Evolutionary conservation across 2,113 vertebrate species (phyloP), one percentile per base, ranked within the genome.

Genomic region (Macrotus californicus): DNA sequence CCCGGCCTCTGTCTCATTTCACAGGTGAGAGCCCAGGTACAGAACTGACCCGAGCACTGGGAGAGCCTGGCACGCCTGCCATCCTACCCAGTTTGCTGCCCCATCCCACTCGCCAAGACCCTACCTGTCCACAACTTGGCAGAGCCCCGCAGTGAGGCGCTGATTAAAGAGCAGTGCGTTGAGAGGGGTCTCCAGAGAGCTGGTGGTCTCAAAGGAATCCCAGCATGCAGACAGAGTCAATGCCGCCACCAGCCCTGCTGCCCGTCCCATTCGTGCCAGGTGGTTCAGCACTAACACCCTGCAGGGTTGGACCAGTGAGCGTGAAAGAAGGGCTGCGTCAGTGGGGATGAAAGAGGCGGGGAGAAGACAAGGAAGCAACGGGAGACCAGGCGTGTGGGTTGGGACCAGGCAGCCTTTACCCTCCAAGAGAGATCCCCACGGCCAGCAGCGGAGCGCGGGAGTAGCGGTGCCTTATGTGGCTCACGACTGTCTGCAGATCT

Each of bases 221-320:
- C 99, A 99, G 87, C 97, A 98, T 2, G 98, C 98, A 0, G 99
- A 99, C 22, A 98, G 96, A 70, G 98, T 98, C 52, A 99, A 96
- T 0, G 98, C 99, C 0, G 99, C 99, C 84, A 98, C 96, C 91
- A 99, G 46, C 26, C 98, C 98, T 0, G 98, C 97, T 1, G 98
- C 95, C 9, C 96, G 64, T 10, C 73, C 97, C 4, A 95, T 98
- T 43, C 43, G 97, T 6, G 98, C 99, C 98, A 99, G 95, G 92
- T 99, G 98, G 97, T 99, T 99, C 69, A 99, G 97, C 88, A 99
- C 91, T 80, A 99, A 39, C 96, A 99, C 98, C 87, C 99, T 99
- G 96, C 11, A 80, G 80, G 85, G 41, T 46, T 39, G 36, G 26
- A 39, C 7, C 12, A 46, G n/a, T 64, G 43, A 64, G 72, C 80